Evolutionary conservation across 53 echinoderm and acorn worm species (phyloP).

Genomic region (Henricia sp.): DNA sequence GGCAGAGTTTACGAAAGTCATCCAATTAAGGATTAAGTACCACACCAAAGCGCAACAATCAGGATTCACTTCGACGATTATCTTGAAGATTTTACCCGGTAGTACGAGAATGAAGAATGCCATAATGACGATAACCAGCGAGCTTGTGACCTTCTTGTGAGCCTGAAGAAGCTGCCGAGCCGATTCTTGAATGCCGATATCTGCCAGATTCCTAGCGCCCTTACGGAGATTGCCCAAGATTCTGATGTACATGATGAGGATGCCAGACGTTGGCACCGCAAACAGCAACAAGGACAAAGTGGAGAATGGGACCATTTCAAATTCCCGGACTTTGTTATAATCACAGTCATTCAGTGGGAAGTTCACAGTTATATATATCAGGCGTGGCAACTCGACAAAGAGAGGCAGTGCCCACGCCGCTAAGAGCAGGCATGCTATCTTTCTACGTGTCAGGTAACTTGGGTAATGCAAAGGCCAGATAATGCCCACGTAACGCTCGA

Average conservation of each 20-base stretch:
- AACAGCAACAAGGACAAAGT: conserved; percentile 2
- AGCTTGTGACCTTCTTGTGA: conserved; percentile 39
- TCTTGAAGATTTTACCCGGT: neutral
- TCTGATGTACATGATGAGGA: conserved; percentile 26
- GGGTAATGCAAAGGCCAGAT: conserved; percentile 26
- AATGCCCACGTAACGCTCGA: conserved; percentile 36
- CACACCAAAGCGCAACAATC: neutral
- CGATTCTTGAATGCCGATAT: conserved; percentile 17
- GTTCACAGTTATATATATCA: neutral
- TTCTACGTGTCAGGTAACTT: neutral
- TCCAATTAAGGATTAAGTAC: neutral
- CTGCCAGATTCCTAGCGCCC: conserved; percentile 17
- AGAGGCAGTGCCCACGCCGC: neutral
- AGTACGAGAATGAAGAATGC: conserved; percentile 49
- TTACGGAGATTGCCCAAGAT: conserved; percentile 30
- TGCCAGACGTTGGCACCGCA: neutral
- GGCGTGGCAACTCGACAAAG: neutral
- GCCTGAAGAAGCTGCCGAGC: conserved; percentile 23
- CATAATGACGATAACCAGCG: conserved; percentile 10
- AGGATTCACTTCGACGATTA: neutral
- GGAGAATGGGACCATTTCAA: neutral
- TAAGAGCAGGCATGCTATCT: neutral
- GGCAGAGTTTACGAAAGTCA: conserved; percentile 24
- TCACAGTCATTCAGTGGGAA: neutral
- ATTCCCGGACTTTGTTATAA: too few species aligned